phyloP scores from a whole-genome alignment of 2,888 invertebrate genomes.

The Scaptomyza polygonia region DNA sequence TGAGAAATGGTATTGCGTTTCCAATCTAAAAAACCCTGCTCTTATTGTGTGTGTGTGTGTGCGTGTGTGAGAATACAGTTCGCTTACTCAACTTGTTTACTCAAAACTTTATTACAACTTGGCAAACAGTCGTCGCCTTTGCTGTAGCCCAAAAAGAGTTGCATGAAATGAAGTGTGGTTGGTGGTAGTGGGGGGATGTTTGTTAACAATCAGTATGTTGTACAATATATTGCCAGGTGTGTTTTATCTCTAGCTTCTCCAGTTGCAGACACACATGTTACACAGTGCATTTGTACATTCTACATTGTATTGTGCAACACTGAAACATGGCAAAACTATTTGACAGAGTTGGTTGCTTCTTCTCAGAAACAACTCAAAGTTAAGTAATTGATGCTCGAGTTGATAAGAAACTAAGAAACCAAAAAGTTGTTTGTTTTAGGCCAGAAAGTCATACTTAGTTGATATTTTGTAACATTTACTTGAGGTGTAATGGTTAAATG shows the following conservation, averaged over 20 bases:
- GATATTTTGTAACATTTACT: neutral
- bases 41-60: too few relatives aligned
- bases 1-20: constrained; percentile 28
- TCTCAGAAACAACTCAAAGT: constrained; percentile 20
- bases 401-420: neutral
- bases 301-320: constrained; percentile 48
- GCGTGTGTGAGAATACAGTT: neutral
- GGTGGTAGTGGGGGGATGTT: constrained; percentile 4
- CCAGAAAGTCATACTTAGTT: neutral
- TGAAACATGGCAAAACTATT: constrained; percentile 35
- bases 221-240: constrained; percentile 41
- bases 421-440: constrained; percentile 9
- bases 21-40: constrained; percentile 20
- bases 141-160: constrained; percentile 41
- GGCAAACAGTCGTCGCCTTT: constrained; percentile 78
- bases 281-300: constrained; percentile 41
- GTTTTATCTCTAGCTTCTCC: constrained; percentile 16
- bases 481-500: too few relatives aligned
- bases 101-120: constrained; percentile 78
- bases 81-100: constrained; percentile 61
- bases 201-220: constrained; percentile 71
- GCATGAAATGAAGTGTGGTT: too few relatives aligned
- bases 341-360: constrained; percentile 19
- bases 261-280: constrained; percentile 18
- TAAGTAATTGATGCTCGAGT: constrained; percentile 12